Evolutionary conservation across 2,797 vertebrate species (phyloP), one percentile per base, ranked within the genome.

Genomic region (Molossus alvarezi): DNA sequence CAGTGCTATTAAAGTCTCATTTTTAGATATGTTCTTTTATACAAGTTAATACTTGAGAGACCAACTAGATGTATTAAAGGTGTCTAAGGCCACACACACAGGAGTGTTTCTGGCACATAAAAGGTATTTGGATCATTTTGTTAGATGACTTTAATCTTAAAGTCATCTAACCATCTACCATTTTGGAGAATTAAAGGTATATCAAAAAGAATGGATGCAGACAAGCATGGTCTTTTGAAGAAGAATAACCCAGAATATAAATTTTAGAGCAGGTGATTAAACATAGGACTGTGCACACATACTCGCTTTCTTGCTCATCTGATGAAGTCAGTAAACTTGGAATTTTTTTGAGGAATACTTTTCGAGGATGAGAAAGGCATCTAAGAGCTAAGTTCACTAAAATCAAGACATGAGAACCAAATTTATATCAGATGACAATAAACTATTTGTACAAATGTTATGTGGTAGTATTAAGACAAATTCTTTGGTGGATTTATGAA

Each of bases 181-280:
- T 80, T 92, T 41, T 90, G 25, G 45, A 81, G n/a, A 87, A 71
- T 90, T 90, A 27, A 80, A 71, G 27, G 4, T 90, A 12, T 77
- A 14, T 33, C 23, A 48, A 79, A 73, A 95, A 84, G 33, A 77
- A 86, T 87, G 17, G 17, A 69, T 58, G 60, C 21, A 57, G n/a
- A 69, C 12, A 87, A 51, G 12, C 41, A 41, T 72, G 15, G 2
- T 87, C 14, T 95, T 80, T 83, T 82, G 20, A 91, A 67, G 71
- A 93, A 80, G 13, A 41, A 64, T 48, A 89, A 41, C 13, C n/a
- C 71, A 23, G 33, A 88, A 92, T 92, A 65, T 57, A 69, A 72
- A 29, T 82, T 93, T 82, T 89, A 73, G 67, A 88, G 65, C 9
- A 73, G 45, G 80, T 87, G 72, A 79, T 87, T 90, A 92, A 88